phyloP scores from a whole-genome alignment of 2,888 invertebrate genomes.

The Diaprepes abbreviatus region DNA sequence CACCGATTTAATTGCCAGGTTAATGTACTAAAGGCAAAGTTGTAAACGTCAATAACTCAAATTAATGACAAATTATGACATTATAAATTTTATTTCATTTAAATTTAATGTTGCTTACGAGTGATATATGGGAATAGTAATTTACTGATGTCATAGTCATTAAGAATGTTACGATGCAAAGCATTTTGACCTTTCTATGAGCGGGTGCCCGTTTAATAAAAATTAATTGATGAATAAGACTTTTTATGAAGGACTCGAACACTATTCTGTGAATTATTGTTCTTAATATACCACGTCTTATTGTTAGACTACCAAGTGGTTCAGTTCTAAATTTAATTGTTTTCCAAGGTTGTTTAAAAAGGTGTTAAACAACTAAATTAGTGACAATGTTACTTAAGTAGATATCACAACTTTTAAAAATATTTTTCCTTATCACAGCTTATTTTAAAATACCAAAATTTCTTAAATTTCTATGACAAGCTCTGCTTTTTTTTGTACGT shows the following conservation, averaged over 20 bases:
- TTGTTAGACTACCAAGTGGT: too few relatives aligned
- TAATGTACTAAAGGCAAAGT: too few relatives aligned
- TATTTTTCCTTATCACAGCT: too few relatives aligned
- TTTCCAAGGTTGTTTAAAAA: too few relatives aligned
- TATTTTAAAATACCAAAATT: too few relatives aligned
- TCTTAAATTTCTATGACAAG: too few relatives aligned
- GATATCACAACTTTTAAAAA: too few relatives aligned
- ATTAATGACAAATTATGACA: neutral
- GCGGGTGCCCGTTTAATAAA: conserved; percentile 16
- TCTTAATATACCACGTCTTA: neutral
- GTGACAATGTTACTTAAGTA: too few relatives aligned
- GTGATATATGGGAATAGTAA: conserved; percentile 5
- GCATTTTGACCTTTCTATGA: conserved; percentile 12
- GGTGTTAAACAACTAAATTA: too few relatives aligned
- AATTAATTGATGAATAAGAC: conserved; percentile 27
- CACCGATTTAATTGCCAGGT: too few relatives aligned
- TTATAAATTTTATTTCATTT: conserved; percentile 9
- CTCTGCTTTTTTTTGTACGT: too few relatives aligned
- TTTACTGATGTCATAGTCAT: neutral
- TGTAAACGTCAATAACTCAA: neutral
- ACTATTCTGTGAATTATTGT: neutral
- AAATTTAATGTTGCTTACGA: neutral
- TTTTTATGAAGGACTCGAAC: neutral
- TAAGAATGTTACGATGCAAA: neutral
- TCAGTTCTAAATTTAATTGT: too few relatives aligned